A percentile compares a stretch with the other conserved stretches of the same genome.
phyloP scores from a whole-genome alignment of 2,888 invertebrate genomes.

The Amorpha juglandis region DNA sequence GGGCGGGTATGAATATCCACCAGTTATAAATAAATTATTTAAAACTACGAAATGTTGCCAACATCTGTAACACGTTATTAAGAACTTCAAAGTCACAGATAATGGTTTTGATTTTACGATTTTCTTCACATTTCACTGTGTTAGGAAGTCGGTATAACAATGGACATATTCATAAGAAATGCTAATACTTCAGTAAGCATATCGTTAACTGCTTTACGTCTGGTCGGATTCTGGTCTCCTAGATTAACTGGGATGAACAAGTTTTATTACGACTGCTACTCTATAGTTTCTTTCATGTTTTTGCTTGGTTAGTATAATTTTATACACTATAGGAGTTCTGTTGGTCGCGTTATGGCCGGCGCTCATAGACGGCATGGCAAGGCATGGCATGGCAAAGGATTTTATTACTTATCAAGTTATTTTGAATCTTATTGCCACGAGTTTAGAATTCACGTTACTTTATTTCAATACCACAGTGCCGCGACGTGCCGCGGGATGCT shows the following conservation, averaged over 20 bases:
- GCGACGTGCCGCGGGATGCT: no score
- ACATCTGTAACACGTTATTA: constrained; percentile 48
- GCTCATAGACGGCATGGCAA: no score
- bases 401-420: no score
- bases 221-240: constrained; percentile 73
- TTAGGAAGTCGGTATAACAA: constrained; percentile 34
- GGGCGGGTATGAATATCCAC: no score
- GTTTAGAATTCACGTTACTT: no score
- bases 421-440: no score
- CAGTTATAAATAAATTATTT: no score
- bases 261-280: constrained; percentile 57
- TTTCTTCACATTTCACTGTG: constrained; percentile 25
- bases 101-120: constrained; percentile 43
- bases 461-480: no score
- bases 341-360: no score
- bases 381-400: no score
- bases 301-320: constrained; percentile 61
- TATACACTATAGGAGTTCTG: no score
- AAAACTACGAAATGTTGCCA: constrained; percentile 45
- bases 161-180: constrained; percentile 62
- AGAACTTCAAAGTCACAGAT: constrained; percentile 40
- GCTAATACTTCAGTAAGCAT: constrained; percentile 57
- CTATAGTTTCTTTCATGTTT: constrained; percentile 66
- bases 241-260: constrained; percentile 42
- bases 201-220: constrained; percentile 60